These are phyloP conservation scores for Myodes glareolus DNA, from an alignment of 2,113 vertebrate genomes.

Conservation along the genomic window DNA sequence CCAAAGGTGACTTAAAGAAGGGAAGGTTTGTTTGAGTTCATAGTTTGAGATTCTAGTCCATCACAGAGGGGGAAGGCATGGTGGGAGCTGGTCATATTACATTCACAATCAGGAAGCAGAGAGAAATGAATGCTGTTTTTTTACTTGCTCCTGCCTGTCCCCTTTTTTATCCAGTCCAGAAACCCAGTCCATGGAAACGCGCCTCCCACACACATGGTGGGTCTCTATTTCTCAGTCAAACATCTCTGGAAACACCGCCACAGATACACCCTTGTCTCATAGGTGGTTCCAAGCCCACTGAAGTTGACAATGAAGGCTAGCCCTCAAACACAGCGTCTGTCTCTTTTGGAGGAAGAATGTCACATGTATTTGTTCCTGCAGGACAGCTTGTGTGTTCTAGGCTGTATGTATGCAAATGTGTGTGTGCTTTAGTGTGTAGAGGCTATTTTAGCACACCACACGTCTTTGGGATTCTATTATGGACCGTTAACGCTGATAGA, in stretches of 20 bases:
- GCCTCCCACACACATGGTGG: not conserved
- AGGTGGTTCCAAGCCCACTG: not conserved
- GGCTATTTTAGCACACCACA: not conserved
- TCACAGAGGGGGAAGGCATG: not conserved
- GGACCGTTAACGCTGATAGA: not conserved
- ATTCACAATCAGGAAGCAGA: not conserved
- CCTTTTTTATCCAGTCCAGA: not conserved
- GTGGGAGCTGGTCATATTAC: not conserved
- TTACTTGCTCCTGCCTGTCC: fast-evolving
- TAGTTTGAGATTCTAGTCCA: not conserved
- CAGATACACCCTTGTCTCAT: too few species aligned
- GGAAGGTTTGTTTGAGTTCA: not conserved
- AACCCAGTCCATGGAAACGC: not conserved
- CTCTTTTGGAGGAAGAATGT: not conserved
- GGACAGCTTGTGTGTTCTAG: not conserved
- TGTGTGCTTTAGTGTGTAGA: not conserved
- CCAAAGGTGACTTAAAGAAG: not conserved
- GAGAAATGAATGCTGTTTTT: not conserved
- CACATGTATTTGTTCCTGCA: not conserved
- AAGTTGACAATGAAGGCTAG: not conserved
- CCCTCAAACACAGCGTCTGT: not conserved
- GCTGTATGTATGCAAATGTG: not conserved
- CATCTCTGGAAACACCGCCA: not conserved
- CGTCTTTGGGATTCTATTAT: not conserved
- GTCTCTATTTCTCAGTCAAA: not conserved